These are phyloP conservation scores for Leptopterna dolabrata DNA, from an alignment of 2,888 invertebrate genomes.

Conservation along the genomic window DNA sequence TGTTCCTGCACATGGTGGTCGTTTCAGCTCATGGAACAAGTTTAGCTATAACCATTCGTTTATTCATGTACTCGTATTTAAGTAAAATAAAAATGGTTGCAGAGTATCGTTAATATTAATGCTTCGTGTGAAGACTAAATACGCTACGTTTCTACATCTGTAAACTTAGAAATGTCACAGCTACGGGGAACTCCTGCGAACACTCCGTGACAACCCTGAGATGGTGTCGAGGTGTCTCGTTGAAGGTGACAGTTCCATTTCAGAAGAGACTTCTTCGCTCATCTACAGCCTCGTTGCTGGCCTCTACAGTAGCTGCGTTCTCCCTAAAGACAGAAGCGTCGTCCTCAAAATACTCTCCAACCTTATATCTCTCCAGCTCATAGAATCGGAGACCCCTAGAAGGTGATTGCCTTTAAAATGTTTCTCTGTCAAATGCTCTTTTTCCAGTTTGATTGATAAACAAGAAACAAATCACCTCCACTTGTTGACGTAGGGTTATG, in stretches of 20 bases:
- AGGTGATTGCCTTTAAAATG: slow-evolving; percentile 64
- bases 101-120: too few species aligned
- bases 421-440: neutral
- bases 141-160: neutral
- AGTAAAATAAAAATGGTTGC: too few species aligned
- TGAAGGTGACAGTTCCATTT: slow-evolving; percentile 73
- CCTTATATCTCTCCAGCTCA: slow-evolving; percentile 79
- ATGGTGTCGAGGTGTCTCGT: slow-evolving; percentile 78
- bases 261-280: slow-evolving; percentile 68
- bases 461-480: too few species aligned
- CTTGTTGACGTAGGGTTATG: too few species aligned
- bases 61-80: too few species aligned
- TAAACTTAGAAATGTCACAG: slow-evolving; percentile 70
- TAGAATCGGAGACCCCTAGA: slow-evolving; percentile 76
- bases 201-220: slow-evolving; percentile 76
- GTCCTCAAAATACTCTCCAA: slow-evolving; percentile 75
- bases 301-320: slow-evolving; percentile 79
- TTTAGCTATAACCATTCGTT: too few species aligned
- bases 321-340: slow-evolving; percentile 79
- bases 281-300: slow-evolving; percentile 74
- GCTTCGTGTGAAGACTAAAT: too few species aligned
- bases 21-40: too few species aligned
- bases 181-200: slow-evolving; percentile 77
- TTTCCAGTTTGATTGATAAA: neutral
- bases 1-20: too few species aligned